Evolutionary conservation across 2,113 vertebrate species (phyloP).

Genomic region (Odontophorus gujanensis): DNA sequence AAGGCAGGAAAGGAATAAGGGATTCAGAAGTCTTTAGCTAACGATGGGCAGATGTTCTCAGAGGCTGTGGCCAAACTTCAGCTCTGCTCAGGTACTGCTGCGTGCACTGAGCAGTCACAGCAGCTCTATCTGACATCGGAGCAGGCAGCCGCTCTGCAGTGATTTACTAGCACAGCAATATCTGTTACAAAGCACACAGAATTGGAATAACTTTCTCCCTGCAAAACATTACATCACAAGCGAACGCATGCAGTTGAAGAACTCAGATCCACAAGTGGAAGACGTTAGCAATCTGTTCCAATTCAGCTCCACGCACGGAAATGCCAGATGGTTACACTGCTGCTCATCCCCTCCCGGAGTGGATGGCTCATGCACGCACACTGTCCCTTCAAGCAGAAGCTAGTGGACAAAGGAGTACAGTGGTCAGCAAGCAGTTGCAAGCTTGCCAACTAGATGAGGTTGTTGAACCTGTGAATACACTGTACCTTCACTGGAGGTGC

Average conservation of each 20-base stretch:
- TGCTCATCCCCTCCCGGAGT: neutral
- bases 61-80: neutral
- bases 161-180: neutral
- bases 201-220: neutral
- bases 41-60: neutral
- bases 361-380: neutral
- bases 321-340: neutral
- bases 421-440: neutral
- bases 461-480: neutral
- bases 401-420: neutral
- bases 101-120: neutral
- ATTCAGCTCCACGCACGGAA: neutral
- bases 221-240: neutral
- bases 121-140: neutral
- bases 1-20: neutral
- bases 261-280: neutral
- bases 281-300: neutral
- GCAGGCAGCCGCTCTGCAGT: neutral
- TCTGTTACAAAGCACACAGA: constrained; percentile 3
- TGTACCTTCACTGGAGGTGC: neutral
- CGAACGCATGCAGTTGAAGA: neutral
- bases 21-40: neutral
- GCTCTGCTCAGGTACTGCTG: neutral
- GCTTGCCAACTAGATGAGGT: neutral
- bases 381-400: neutral